Percentiles rank a stretch among this genome's conserved stretches.
These are phyloP conservation scores for Fragum sueziense DNA, from an alignment of 2,888 invertebrate species.

Conservation along the genomic window DNA sequence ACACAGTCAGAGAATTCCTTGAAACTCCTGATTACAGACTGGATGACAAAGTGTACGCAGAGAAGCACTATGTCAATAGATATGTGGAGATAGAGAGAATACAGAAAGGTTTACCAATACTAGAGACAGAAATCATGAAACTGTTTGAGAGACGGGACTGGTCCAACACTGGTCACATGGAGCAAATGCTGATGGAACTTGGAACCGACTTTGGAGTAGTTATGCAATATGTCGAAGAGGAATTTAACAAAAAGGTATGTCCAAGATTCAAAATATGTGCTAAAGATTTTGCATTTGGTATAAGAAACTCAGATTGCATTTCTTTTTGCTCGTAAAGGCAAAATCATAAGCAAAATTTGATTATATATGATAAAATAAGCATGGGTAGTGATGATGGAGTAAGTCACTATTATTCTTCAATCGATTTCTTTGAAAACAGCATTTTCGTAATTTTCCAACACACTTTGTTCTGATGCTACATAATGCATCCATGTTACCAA, in stretches of 20 bases:
- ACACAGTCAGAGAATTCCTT: constrained; percentile 28
- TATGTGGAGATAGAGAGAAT: constrained; percentile 29
- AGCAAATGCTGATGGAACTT: constrained; percentile 28
- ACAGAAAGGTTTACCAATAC: not conserved
- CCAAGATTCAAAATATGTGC: too few species aligned
- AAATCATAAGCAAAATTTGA: too few species aligned
- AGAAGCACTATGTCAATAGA: constrained; percentile 23
- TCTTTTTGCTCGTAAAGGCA: too few species aligned
- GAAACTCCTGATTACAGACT: constrained; percentile 32
- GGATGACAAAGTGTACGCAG: constrained; percentile 21
- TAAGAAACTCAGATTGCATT: too few species aligned
- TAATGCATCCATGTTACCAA: too few species aligned
- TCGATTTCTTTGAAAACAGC: too few species aligned
- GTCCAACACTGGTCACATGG: constrained; percentile 21
- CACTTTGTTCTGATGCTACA: too few species aligned
- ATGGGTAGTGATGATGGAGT: too few species aligned
- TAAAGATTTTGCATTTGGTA: too few species aligned
- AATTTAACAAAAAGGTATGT: constrained; percentile 27
- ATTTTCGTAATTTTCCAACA: too few species aligned
- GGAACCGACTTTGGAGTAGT: constrained; percentile 26
- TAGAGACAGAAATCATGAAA: constrained; percentile 28
- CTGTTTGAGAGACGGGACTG: constrained; percentile 24
- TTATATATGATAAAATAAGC: too few species aligned
- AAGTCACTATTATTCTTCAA: too few species aligned
- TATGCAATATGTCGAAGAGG: constrained; percentile 25